Base-by-base conservation (phyloP, 2,797 vertebrate genomes). In the Melanotaenia parkinsoni region DNA sequence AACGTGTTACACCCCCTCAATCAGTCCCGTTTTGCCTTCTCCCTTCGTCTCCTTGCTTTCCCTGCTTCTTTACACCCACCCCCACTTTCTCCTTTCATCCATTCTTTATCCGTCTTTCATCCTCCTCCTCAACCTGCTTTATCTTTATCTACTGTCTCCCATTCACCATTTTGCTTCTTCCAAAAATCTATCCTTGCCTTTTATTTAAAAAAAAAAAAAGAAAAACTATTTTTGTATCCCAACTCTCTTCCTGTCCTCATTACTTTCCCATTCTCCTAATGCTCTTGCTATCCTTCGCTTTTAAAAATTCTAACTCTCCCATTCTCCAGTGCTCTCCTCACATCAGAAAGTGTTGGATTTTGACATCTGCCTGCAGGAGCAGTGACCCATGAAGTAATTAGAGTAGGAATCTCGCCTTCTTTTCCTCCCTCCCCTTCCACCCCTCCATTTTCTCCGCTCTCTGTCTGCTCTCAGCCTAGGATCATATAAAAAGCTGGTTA, bases 331-430 rank as follows among this genome's bases (percentile, higher is more conserved):
- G 16, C 86, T 86, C 76, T 84, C 81, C 86, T 88, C 82, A 94
- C 93, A 95, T 95, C 93, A 94, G 83, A 89, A 93, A 92, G 90
- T 94, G 94, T 95, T 93, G 95, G 94, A 94, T 95, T 95, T 93
- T 96, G 95, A 97, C 96, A 95, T 91, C 86, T 93, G 94, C 94
- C 94, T 94, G 87, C 84, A 94, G 93, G 92, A 94, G 94, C 93
- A 92, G 85, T 97, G 96, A 97, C 96, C 96, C 94, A 82, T 96
- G 92, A 96, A 96, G 96, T 96, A 96, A 98, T 98, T 97, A 96
- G 95, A 94, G 92, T 91, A 96, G 94, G 95, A 96, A 96, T 96
- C 95, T 88, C 91, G 92, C 94, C 92, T 89, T 88, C 86, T 88
- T 91, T 86, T 83, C 89, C 90, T 82, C 79, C 82, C 72, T 67